Conservation (phyloP, 2,113 vertebrate species). For the Heliornis fulica region DNA sequence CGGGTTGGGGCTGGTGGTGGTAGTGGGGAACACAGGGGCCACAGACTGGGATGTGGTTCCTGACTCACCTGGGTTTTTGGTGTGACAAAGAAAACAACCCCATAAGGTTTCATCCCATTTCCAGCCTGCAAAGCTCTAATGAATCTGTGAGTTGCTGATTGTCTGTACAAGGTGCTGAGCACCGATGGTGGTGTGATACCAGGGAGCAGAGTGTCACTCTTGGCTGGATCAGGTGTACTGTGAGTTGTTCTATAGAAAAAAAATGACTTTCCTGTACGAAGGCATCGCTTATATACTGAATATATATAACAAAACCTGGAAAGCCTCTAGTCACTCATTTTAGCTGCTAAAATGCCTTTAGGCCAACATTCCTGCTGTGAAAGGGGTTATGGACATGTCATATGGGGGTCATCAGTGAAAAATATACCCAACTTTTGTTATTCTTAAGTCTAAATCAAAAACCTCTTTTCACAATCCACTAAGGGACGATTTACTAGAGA, state of each 20-base stretch:
- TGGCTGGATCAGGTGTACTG: conserved; percentile 24
- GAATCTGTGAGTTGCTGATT: conserved; percentile 16
- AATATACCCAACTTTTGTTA: conserved; percentile 64
- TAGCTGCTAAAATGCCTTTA: conserved; percentile 55
- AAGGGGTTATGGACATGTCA: conserved; percentile 60
- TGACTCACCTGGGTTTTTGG: not conserved
- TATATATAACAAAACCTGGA: conserved; percentile 69
- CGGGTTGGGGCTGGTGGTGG: too few relatives aligned
- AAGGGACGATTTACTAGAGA: conserved; percentile 50
- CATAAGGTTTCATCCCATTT: not conserved
- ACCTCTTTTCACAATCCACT: conserved; percentile 50
- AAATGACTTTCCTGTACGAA: conserved; percentile 24
- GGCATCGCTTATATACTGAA: conserved; percentile 55
- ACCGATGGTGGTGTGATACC: not conserved
- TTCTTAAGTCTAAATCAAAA: conserved; percentile 65
- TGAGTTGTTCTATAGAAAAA: conserved; percentile 29
- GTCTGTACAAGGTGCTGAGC: conserved; percentile 17
- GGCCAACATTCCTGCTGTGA: conserved; percentile 66
- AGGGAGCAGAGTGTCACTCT: not conserved
- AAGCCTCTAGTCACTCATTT: conserved; percentile 67
- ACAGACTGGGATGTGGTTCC: not conserved
- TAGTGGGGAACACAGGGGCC: accelerated
- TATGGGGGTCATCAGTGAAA: conserved; percentile 64
- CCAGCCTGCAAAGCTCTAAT: not conserved
- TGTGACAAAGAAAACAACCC: not conserved